These are phyloP conservation scores for Agrilus planipennis DNA, from an alignment of 1,140 invertebrate genomes.

Conservation along the genomic window DNA sequence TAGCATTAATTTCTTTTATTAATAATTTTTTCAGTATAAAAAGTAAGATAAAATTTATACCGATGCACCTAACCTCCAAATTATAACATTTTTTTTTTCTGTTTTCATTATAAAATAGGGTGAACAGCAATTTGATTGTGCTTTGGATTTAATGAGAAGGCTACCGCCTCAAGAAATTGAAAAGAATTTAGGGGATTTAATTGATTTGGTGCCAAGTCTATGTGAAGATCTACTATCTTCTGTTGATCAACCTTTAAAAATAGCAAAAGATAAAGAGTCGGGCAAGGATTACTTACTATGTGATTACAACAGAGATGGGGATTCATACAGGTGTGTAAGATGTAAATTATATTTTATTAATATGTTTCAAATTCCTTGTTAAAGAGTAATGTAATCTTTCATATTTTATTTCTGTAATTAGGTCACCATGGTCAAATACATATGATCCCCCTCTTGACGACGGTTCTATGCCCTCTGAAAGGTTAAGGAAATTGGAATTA, in stretches of 20 bases:
- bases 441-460: slow-evolving; percentile 97
- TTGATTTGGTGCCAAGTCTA: slow-evolving; percentile 88
- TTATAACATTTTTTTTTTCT: no score
- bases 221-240: slow-evolving; percentile 96
- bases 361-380: no score
- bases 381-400: neutral
- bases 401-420: slow-evolving; percentile 25
- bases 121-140: slow-evolving; percentile 97
- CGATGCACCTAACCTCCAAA: no score
- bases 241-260: slow-evolving; percentile 97
- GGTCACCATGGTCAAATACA: slow-evolving; percentile 98
- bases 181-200: slow-evolving; percentile 94
- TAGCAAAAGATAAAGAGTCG: slow-evolving; percentile 85
- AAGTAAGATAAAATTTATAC: no score
- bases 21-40: no score
- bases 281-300: slow-evolving; percentile 97
- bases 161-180: slow-evolving; percentile 98
- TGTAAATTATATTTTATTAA: no score
- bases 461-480: slow-evolving; percentile 95
- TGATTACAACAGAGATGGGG: slow-evolving; percentile 98
- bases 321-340: slow-evolving; percentile 79
- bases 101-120: no score
- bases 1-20: no score
- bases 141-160: slow-evolving; percentile 95
- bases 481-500: slow-evolving; percentile 88